These are phyloP conservation scores for Apostichopus parvimensis DNA, from an alignment of 35 echinoderm and acorn worm genomes.

Conservation along the genomic window DNA sequence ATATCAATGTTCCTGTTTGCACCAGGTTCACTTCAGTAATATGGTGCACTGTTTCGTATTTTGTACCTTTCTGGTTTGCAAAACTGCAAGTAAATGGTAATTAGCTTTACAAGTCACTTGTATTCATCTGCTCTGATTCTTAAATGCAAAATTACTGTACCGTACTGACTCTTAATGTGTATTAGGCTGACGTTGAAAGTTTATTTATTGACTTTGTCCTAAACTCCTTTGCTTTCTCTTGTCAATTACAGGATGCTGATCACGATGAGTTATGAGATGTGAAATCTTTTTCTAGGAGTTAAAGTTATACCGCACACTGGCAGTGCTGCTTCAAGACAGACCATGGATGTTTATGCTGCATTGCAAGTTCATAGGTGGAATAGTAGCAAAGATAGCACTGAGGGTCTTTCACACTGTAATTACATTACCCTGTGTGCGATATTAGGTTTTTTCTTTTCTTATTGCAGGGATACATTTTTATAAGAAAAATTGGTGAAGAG, in stretches of 20 bases:
- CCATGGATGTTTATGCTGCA: too few relatives aligned
- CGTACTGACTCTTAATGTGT: too few relatives aligned
- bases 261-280: conserved; percentile 27
- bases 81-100: too few relatives aligned
- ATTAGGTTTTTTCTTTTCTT: background rate
- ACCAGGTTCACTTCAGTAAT: too few relatives aligned
- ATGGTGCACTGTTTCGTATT: too few relatives aligned
- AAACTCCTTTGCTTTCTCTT: background rate
- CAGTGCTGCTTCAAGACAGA: background rate
- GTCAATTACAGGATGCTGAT: background rate
- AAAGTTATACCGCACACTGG: background rate
- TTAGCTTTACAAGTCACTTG: too few relatives aligned
- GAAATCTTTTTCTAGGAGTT: background rate
- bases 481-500: background rate
- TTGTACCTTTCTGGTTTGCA: too few relatives aligned
- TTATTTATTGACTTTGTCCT: background rate
- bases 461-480: background rate
- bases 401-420: background rate
- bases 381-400: background rate
- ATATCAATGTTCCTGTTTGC: too few relatives aligned
- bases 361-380: too few relatives aligned
- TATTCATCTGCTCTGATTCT: too few relatives aligned
- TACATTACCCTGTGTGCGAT: background rate
- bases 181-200: too few relatives aligned
- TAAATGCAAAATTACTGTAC: too few relatives aligned